phyloP scores from a whole-genome alignment of 2,113 vertebrate species.

The Capreolus pygargus region DNA sequence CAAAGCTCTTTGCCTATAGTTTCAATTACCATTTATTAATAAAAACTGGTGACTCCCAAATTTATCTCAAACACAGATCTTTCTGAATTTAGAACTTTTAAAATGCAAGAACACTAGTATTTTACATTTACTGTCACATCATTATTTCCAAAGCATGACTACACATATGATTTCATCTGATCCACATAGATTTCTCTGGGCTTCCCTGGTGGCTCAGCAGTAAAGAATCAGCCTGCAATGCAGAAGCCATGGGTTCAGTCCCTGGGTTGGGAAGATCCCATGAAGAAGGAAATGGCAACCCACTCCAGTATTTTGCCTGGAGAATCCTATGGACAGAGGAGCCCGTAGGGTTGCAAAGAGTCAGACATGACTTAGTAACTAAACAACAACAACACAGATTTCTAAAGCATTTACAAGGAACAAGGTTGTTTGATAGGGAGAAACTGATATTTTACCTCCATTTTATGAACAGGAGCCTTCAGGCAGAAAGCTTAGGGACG shows the following conservation, averaged over 20 bases:
- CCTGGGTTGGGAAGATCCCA: background rate
- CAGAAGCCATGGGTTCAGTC: background rate
- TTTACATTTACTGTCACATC: background rate
- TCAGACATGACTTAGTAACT: background rate
- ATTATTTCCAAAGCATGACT: background rate
- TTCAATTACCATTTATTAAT: background rate
- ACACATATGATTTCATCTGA: background rate
- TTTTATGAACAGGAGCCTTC: background rate
- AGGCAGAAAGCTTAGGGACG: background rate
- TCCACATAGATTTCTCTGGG: background rate
- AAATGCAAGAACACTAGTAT: background rate
- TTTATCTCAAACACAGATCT: conserved; percentile 2
- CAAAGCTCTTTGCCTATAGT: background rate
- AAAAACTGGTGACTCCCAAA: background rate
- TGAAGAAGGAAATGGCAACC: background rate
- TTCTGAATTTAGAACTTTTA: conserved; percentile 19
- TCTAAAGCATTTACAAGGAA: background rate
- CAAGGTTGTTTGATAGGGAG: background rate
- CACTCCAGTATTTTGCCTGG: background rate
- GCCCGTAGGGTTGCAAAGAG: background rate
- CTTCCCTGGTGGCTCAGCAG: background rate
- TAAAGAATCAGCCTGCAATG: background rate
- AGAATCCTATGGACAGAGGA: background rate
- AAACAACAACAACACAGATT: background rate
- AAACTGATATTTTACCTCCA: background rate